phyloP scores from a whole-genome alignment of 2,113 vertebrate genomes.

The Phasianus colchicus region DNA sequence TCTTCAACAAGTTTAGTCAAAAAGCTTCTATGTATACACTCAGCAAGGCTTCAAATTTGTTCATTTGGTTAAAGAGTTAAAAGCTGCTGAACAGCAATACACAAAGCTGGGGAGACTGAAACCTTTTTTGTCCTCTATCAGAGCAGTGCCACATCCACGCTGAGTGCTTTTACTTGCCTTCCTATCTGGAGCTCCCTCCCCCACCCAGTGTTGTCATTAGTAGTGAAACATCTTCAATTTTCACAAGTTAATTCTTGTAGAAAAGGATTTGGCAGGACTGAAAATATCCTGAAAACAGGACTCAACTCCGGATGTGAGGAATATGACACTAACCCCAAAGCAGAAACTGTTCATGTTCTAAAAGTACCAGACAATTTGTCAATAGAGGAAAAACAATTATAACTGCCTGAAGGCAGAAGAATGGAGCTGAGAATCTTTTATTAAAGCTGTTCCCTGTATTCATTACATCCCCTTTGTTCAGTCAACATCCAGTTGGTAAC shows the following conservation, averaged over 20 bases:
- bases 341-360: background rate
- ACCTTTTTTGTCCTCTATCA: background rate
- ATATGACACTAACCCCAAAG: background rate
- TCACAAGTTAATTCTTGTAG: background rate
- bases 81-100: background rate
- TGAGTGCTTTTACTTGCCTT: background rate
- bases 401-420: background rate
- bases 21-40: background rate
- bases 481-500: background rate
- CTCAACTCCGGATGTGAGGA: background rate
- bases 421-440: background rate
- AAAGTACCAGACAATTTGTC: background rate
- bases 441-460: background rate
- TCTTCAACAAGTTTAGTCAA: background rate
- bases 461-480: background rate
- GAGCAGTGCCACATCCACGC: background rate
- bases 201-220: background rate
- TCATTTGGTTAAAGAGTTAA: background rate
- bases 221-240: background rate
- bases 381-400: background rate
- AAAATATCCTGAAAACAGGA: background rate
- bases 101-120: background rate
- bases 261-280: background rate
- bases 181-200: fast-evolving
- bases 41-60: background rate